Evolutionary conservation across 2,113 vertebrate species (phyloP), one percentile per base, ranked within the genome.

Genomic region (Brachypteracias leptosomus): DNA sequence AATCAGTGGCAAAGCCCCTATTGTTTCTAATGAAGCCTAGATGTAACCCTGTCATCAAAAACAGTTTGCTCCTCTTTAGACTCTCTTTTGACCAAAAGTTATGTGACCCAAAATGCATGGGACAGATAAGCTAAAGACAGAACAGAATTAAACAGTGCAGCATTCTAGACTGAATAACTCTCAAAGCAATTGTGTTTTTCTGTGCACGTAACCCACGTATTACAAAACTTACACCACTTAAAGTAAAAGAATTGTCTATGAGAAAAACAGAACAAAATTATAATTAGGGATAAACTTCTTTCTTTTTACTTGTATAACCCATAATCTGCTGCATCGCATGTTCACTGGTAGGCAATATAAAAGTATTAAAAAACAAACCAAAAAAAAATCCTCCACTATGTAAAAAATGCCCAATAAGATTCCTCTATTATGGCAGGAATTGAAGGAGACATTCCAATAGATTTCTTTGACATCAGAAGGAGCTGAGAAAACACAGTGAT

Each of bases 191-290:
- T 22, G 12, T 33, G 16, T 4, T 63, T 77, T 82, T 62, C 47
- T 36, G 33, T 70, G 40, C 35, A 66, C 4, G 13, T 11, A 74
- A 71, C 10, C 14, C 10, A 35, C 38, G 10, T 18, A 54, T 72
- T 71, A 57, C 26, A 70, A 33, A 90, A 54, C 2, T 47, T 57
- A 38, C 1, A 20, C 8, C 1, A 0, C 5, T 63, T 25, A 47
- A 70, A 26, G 35, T 44, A 31, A 73, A 82, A 76, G 4, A 47
- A 35, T 9, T 47, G 2, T 40, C 1, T 40, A 54, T 54, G 20
- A 79, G 57, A 67, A 88, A 85, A 79, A 11, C 2, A 40, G 14
- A 63, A 55, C 2, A 72, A 68, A 63, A 67, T 55, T 40, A 36
- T 44, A 4, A 33, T 57, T 59, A 29, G 4, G 6, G 3, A 9